Conservation (phyloP, 2,888 invertebrate genomes). For the Limulus polyphemus region DNA sequence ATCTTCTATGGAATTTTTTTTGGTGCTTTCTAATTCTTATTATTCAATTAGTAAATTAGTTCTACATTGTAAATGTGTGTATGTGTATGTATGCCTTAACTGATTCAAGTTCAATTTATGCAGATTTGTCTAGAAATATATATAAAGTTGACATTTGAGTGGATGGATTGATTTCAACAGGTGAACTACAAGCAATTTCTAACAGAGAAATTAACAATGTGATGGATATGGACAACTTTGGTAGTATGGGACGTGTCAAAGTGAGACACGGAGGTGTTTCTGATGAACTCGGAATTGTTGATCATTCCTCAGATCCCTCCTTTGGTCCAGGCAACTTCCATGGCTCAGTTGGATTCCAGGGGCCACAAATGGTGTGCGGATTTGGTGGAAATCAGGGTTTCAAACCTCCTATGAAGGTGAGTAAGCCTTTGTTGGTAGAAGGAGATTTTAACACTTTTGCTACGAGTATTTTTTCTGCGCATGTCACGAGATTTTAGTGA, state of each 20-base stretch:
- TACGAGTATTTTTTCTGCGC: no score
- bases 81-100: no score
- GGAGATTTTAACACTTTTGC: no score
- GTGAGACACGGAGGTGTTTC: conserved; percentile 11
- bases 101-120: no score
- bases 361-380: conserved; percentile 7
- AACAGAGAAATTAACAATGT: conserved; percentile 1
- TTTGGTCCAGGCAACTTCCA: conserved; percentile 12
- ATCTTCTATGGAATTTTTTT: no score
- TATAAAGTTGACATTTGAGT: no score
- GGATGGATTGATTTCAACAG: not conserved
- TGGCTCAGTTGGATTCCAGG: conserved; percentile 14
- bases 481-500: no score
- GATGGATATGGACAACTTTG: conserved; percentile 11
- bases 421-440: not conserved
- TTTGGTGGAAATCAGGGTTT: conserved; percentile 16
- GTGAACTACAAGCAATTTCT: conserved; percentile 9
- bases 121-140: no score
- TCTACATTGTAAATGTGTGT: no score
- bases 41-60: no score
- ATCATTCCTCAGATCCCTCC: conserved; percentile 11
- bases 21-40: no score
- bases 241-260: conserved; percentile 8
- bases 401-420: conserved; percentile 18
- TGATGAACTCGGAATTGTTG: conserved; percentile 11